phyloP scores from a whole-genome alignment of 30 jellyfish, hydroid and myxozoan species.

The Turritopsis dohrnii region DNA sequence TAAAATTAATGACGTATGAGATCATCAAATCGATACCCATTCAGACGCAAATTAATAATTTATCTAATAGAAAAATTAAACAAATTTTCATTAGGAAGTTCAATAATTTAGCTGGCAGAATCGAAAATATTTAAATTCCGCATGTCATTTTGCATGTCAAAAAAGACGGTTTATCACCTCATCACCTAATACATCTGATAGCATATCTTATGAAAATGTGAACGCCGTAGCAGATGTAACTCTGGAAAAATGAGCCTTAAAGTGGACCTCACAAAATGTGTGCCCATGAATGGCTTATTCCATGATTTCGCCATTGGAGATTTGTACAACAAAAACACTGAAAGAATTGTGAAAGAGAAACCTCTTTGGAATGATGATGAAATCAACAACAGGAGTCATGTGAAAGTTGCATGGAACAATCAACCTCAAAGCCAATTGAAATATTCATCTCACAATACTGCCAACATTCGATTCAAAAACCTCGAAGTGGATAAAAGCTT shows the following conservation, averaged over 20 bases:
- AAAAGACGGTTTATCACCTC: neutral
- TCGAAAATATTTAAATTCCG: neutral
- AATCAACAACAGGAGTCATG: neutral
- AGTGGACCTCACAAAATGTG: neutral
- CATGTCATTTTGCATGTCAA: neutral
- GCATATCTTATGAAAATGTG: neutral
- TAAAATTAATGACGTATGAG: neutral
- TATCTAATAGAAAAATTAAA: neutral
- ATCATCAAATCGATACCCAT: neutral
- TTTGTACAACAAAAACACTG: neutral
- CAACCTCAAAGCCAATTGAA: neutral
- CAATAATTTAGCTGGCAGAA: neutral
- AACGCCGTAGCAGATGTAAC: neutral
- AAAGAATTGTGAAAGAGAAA: neutral
- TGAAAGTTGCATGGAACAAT: neutral
- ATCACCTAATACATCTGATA: too few relatives aligned
- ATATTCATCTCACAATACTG: neutral
- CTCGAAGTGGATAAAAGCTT: neutral
- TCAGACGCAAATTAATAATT: neutral
- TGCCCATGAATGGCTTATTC: neutral
- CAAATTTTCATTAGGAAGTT: too few relatives aligned
- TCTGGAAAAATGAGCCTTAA: neutral
- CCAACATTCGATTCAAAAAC: neutral
- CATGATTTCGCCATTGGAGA: neutral
- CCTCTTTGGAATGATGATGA: neutral